Conservation (phyloP, 2,888 invertebrate species). For the Drosophila aldrichi region DNA sequence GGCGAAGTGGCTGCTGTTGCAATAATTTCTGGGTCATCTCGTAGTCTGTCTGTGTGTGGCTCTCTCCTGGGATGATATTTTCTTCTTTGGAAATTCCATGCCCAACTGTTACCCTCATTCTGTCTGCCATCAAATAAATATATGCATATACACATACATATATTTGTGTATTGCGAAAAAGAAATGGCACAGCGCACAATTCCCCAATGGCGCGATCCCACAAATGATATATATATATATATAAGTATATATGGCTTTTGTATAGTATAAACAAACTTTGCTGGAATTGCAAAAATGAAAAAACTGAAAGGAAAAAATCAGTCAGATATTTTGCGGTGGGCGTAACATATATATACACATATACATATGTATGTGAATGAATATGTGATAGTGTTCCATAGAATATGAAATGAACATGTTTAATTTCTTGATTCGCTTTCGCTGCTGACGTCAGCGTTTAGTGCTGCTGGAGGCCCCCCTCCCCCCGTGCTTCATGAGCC, state of each 20-base stretch:
- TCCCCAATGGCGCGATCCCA: conserved; percentile 40
- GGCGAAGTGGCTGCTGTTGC: not conserved
- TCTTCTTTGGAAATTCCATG: conserved; percentile 3
- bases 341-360: conserved; percentile 30
- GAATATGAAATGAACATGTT: conserved; percentile 48
- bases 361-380: not conserved
- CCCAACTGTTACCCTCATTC: conserved; percentile 22
- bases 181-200: conserved; percentile 40
- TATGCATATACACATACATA: conserved; percentile 29
- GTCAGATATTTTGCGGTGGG: conserved; percentile 52
- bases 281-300: conserved; percentile 53
- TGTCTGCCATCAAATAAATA: conserved; percentile 18
- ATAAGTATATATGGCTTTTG: not conserved
- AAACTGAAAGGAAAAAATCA: conserved; percentile 26
- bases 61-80: conserved; percentile 9
- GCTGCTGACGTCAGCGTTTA: conserved; percentile 51
- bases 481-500: conserved; percentile 33
- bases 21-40: not conserved
- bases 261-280: conserved; percentile 40
- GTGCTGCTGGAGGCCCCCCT: conserved; percentile 13
- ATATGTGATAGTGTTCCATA: conserved; percentile 55
- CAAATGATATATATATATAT: conserved; percentile 15
- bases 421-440: conserved; percentile 31
- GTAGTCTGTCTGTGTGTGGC: not conserved
- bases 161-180: conserved; percentile 22